Base-by-base conservation (phyloP, 2,113 vertebrate genomes). In the Variabilichromis moorii region DNA sequence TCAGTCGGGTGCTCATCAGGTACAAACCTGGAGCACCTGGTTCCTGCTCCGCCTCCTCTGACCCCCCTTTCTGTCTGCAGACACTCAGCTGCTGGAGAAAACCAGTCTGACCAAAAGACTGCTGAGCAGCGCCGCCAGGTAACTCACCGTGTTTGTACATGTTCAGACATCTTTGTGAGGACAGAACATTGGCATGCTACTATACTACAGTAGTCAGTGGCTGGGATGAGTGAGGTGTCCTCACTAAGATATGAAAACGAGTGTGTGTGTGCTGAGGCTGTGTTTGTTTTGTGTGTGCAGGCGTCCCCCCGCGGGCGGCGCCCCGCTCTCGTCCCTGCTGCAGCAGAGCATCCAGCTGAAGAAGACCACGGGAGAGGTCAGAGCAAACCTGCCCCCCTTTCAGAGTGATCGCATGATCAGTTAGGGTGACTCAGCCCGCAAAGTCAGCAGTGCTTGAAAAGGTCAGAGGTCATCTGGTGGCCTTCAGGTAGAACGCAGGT, bases 281-380 rank as follows among this genome's bases (percentile, higher is more conserved):
- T 86, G 81, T 88, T 82, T 88, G 86, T 80, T 89, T 71, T 61
- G 47, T 91, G 35, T 47, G 5, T 42, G 7, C 88, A 95, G 93
- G 53, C 3, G 9, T 12, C 88, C 80, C 24, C 87, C 84, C 3
- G 86, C 81, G 9, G 37, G 82, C 47, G 76, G 86, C 19, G 14
- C 84, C 68, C 89, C 93, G 1, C 3, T 91, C 45, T 66, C 92
- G 1, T 81, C 81, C 54, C 57, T 95, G 86, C 79, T n/a, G 16
- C 85, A 90, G 6, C 94, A 93, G 81, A 96, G 90, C 88, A 86
- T 93, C 19, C 81, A 85, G n/a, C 89, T 97, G 42, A 95, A 90
- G 89, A 92, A 91, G 76, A 94, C 86, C 2, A 96, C 95, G 3
- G 97, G 97, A 59, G 95, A 97, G 97, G 86, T 88, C 35, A 88